Conservation (phyloP, 1,140 invertebrate species). For the Drosophila malerkotliana region DNA sequence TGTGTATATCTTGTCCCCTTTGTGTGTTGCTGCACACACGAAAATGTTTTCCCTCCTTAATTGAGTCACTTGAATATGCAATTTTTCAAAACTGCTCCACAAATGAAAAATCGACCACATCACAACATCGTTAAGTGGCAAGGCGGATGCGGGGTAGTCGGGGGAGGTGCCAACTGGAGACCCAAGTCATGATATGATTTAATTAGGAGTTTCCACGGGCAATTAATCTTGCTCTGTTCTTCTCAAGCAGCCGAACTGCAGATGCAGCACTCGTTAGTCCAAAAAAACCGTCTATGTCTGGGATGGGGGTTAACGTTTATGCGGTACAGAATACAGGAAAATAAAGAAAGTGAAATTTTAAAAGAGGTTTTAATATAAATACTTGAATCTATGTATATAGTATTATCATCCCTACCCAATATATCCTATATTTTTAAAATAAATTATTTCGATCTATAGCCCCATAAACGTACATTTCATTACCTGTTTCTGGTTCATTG, state of each 20-base stretch:
- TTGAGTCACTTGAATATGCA: conserved; percentile 79
- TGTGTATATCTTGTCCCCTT: not conserved
- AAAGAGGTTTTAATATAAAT: too few relatives aligned
- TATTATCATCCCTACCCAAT: too few relatives aligned
- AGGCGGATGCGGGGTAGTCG: not conserved
- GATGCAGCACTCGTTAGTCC: conserved; percentile 31
- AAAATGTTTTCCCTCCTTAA: conserved; percentile 48
- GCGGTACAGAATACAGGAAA: conserved; percentile 4
- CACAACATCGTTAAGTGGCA: conserved; percentile 61
- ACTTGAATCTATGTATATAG: too few relatives aligned
- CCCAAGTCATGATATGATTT: conserved; percentile 68
- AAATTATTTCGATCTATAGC: not conserved
- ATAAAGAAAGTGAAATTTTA: not conserved
- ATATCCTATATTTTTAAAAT: not conserved
- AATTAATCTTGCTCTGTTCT: conserved; percentile 71
- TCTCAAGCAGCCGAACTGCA: conserved; percentile 29
- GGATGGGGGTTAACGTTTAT: conserved; percentile 18
- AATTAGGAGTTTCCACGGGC: conserved; percentile 76
- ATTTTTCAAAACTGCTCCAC: conserved; percentile 70
- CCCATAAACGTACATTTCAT: conserved; percentile 28
- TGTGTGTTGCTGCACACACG: conserved; percentile 6
- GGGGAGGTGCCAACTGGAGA: conserved; percentile 28
- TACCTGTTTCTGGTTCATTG: conserved; percentile 74
- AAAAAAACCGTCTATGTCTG: not conserved
- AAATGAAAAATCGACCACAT: conserved; percentile 64